phyloP scores from a whole-genome alignment of 2,113 vertebrate species.

The Macrotis lagotis region DNA sequence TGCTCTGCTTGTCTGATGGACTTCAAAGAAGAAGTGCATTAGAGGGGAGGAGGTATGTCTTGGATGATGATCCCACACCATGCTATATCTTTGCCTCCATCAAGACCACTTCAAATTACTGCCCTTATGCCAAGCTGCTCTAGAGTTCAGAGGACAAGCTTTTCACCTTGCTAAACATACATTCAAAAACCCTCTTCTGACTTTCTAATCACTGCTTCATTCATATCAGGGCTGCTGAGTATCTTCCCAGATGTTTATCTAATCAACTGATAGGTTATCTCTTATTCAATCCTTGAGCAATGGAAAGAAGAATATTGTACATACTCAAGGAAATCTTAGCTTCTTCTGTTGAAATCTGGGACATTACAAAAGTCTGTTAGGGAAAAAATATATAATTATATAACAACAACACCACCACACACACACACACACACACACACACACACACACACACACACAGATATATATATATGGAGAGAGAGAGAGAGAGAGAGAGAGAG shows the following conservation, averaged over 20 bases:
- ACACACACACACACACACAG: too few species aligned
- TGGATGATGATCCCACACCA: not conserved
- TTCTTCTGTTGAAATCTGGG: not conserved
- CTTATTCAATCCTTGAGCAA: not conserved
- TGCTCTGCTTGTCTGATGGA: not conserved
- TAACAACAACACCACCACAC: not conserved
- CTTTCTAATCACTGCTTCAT: not conserved
- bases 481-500: too few species aligned
- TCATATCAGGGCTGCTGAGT: fast-evolving
- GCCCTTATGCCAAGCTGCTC: not conserved
- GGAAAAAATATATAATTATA: not conserved
- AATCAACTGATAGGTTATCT: not conserved
- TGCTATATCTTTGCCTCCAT: not conserved
- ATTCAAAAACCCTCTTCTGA: not conserved
- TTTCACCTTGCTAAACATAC: not conserved
- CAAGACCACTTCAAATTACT: not conserved
- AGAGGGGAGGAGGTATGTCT: not conserved
- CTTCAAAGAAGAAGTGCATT: not conserved
- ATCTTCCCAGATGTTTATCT: not conserved
- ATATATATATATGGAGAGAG: too few species aligned
- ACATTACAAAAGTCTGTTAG: not conserved
- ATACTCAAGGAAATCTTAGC: not conserved
- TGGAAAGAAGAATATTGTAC: not conserved
- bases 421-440: too few species aligned
- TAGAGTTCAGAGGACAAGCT: not conserved